Evolutionary conservation across 2,888 invertebrate species (phyloP).

Genomic region (Rugalucina vietnamica): DNA sequence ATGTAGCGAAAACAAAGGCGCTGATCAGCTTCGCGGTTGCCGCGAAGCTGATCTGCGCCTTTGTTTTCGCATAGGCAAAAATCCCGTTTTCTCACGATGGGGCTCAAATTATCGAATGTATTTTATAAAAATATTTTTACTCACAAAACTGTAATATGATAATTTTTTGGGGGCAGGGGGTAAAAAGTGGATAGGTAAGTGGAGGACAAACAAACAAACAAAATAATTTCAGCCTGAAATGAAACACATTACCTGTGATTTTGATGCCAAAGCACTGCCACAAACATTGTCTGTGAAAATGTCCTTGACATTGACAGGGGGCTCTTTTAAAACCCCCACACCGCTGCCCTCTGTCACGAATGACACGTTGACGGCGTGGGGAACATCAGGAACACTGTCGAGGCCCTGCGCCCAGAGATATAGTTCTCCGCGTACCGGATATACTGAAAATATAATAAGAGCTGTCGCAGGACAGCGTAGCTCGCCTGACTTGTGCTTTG

Average conservation of each 20-base stretch:
- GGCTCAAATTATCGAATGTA: too few species aligned
- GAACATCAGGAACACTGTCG: slow-evolving; percentile 99
- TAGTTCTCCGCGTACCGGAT: slow-evolving; percentile 85
- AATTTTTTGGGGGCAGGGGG: too few species aligned
- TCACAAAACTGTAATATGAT: too few species aligned
- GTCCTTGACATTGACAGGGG: slow-evolving; percentile 86
- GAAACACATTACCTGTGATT: slow-evolving; percentile 42
- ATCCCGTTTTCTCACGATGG: too few species aligned
- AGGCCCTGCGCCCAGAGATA: slow-evolving; percentile 99
- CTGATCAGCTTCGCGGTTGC: too few species aligned
- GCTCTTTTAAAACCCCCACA: slow-evolving; percentile 89
- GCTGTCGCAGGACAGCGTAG: too few species aligned
- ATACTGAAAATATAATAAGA: slow-evolving; percentile 63
- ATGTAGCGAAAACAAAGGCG: too few species aligned
- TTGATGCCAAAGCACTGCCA: slow-evolving; percentile 55
- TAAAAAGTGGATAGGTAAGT: too few species aligned
- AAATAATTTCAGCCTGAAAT: neutral
- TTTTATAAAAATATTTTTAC: too few species aligned
- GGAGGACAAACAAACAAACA: neutral
- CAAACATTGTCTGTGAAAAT: slow-evolving; percentile 67
- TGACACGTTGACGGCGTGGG: slow-evolving; percentile 90
- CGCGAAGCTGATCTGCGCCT: too few species aligned
- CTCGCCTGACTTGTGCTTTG: too few species aligned
- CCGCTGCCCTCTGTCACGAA: slow-evolving; percentile 89
- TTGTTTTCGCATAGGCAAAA: too few species aligned